phyloP scores from a whole-genome alignment of 2,888 invertebrate genomes.

The Calliscelio sp. region DNA sequence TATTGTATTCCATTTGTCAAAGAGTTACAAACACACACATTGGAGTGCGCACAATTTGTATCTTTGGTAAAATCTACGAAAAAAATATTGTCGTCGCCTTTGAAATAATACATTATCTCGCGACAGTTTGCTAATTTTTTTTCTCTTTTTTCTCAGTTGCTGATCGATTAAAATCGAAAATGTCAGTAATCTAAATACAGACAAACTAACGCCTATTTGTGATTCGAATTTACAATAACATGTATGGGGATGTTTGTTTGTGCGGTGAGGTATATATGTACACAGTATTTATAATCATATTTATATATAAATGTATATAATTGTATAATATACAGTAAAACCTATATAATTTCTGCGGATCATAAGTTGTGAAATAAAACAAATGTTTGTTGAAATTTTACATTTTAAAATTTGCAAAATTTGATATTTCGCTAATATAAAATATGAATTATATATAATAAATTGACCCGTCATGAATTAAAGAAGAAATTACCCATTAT shows the following conservation, averaged over 20 bases:
- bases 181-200: conserved; percentile 37
- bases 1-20: conserved; percentile 42
- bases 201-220: conserved; percentile 31
- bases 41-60: conserved; percentile 73
- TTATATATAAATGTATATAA: conserved; percentile 64
- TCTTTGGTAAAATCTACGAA: conserved; percentile 86
- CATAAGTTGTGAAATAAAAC: too few relatives aligned
- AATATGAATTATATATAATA: too few relatives aligned
- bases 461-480: too few relatives aligned
- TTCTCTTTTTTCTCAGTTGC: conserved; percentile 15
- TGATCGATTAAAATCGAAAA: conserved; percentile 27
- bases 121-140: conserved; percentile 45
- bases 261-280: conserved; percentile 70
- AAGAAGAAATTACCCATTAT: too few relatives aligned
- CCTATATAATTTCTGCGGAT: too few relatives aligned
- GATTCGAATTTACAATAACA: conserved; percentile 66
- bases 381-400: too few relatives aligned
- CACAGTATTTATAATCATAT: conserved; percentile 66
- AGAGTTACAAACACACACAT: conserved; percentile 77
- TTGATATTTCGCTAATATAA: too few relatives aligned
- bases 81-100: conserved; percentile 84
- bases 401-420: too few relatives aligned
- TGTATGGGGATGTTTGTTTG: conserved; percentile 60
- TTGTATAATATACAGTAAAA: too few relatives aligned
- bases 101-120: conserved; percentile 54